These are phyloP conservation scores for Glaucopsyche alexis DNA, from an alignment of 2,888 invertebrate species.

Conservation along the genomic window DNA sequence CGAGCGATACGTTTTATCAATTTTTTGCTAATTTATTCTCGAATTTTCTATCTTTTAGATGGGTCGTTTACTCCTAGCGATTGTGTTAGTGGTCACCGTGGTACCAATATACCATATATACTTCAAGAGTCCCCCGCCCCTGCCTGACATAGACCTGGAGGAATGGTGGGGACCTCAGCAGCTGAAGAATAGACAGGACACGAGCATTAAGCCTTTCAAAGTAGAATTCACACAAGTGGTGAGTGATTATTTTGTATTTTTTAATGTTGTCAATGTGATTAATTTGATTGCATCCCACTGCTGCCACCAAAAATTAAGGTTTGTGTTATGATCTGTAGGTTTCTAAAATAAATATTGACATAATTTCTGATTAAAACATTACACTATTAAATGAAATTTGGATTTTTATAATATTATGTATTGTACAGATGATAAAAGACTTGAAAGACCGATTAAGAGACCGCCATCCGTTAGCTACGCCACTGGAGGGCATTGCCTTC, in stretches of 20 bases:
- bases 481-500: conserved; percentile 83
- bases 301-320: background rate
- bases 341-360: background rate
- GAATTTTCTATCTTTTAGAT: conserved; percentile 53
- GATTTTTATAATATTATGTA: background rate
- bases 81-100: conserved; percentile 39
- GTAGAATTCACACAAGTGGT: conserved; percentile 81
- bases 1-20: too few relatives aligned
- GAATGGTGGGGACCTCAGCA: conserved; percentile 81
- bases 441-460: conserved; percentile 44
- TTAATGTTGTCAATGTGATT: too few relatives aligned
- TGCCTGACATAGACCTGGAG: conserved; percentile 51
- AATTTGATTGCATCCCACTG: background rate
- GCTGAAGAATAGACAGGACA: conserved; percentile 68
- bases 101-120: conserved; percentile 46
- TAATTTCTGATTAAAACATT: conserved; percentile 4
- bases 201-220: conserved; percentile 79
- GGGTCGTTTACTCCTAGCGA: conserved; percentile 44
- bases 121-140: conserved; percentile 43
- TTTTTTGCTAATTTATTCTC: background rate
- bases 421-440: conserved; percentile 46
- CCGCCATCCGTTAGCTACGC: conserved; percentile 52
- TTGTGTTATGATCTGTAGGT: background rate
- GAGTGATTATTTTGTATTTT: conserved; percentile 40
- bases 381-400: too few relatives aligned